phyloP scores from a whole-genome alignment of 2,797 vertebrate genomes.

The Pogonophryne albipinna region DNA sequence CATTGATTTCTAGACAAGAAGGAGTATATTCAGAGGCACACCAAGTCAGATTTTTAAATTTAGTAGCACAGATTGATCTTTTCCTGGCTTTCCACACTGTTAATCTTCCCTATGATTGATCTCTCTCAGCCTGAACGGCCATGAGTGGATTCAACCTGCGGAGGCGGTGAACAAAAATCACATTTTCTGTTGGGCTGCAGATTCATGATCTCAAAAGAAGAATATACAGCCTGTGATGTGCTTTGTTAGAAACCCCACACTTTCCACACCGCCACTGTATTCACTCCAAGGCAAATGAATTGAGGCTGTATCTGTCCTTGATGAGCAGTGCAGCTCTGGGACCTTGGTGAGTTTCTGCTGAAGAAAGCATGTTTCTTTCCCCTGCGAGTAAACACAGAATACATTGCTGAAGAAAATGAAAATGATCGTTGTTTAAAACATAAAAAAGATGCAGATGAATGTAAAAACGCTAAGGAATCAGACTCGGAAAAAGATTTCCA shows the following conservation, averaged over 20 bases:
- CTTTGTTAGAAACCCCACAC: slow-evolving; percentile 34
- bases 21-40: slow-evolving; percentile 37
- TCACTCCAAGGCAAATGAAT: slow-evolving; percentile 38
- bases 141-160: slow-evolving; percentile 39
- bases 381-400: slow-evolving; percentile 21
- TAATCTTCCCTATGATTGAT: slow-evolving; percentile 22
- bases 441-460: slow-evolving; percentile 25
- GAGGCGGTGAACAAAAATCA: slow-evolving; percentile 17
- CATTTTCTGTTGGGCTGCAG: slow-evolving; percentile 21
- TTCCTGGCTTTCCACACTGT: slow-evolving; percentile 47
- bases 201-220: slow-evolving; percentile 33
- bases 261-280: slow-evolving; percentile 22
- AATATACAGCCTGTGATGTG: slow-evolving; percentile 9
- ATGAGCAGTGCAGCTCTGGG: slow-evolving; percentile 53
- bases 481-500: slow-evolving; percentile 17
- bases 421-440: slow-evolving; percentile 20
- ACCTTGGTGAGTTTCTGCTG: slow-evolving; percentile 52
- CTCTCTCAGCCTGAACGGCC: slow-evolving; percentile 39
- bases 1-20: slow-evolving; percentile 28
- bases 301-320: slow-evolving; percentile 47
- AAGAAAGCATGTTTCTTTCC: slow-evolving; percentile 25
- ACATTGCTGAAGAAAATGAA: slow-evolving; percentile 22
- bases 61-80: slow-evolving; percentile 39
- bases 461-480: slow-evolving; percentile 20
- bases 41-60: slow-evolving; percentile 35